Evolutionary conservation across 2,797 vertebrate species (phyloP).

Genomic region (Pseudochirops corinnae): DNA sequence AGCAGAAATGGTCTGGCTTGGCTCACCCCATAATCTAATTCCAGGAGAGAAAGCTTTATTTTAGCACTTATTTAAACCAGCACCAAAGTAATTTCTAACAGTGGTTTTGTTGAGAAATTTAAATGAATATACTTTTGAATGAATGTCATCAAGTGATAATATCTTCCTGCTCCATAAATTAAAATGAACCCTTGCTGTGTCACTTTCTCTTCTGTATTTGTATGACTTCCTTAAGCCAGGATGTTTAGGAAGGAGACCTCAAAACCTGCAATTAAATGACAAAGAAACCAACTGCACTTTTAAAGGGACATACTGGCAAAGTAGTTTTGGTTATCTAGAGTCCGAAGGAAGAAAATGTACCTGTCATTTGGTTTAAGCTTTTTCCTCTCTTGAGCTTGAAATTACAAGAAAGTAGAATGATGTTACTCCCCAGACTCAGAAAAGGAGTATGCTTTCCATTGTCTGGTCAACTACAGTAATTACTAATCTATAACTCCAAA

Average conservation of each 20-base stretch:
- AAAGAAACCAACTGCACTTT: constrained; percentile 52
- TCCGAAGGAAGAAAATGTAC: constrained; percentile 27
- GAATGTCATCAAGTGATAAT: constrained; percentile 54
- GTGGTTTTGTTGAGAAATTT: constrained; percentile 60
- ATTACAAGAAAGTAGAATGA: neutral
- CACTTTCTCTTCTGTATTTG: neutral
- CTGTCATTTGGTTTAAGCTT: constrained; percentile 59
- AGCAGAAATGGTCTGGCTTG: constrained; percentile 63
- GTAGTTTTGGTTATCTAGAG: constrained; percentile 43
- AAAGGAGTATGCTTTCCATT: neutral
- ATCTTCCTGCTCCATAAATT: constrained; percentile 49
- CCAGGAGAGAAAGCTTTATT: constrained; percentile 71
- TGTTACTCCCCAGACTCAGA: neutral
- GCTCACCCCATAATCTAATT: constrained; percentile 77
- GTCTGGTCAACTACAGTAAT: neutral
- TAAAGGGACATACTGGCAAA: constrained; percentile 57
- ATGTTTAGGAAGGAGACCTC: constrained; percentile 36
- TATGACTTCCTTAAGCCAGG: constrained; percentile 28
- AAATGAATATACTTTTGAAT: constrained; percentile 66
- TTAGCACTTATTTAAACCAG: constrained; percentile 63
- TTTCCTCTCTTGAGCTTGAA: constrained; percentile 52
- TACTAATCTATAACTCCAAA: constrained; percentile 31
- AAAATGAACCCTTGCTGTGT: neutral
- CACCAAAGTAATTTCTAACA: constrained; percentile 56
- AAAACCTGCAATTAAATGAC: constrained; percentile 41